A percentile compares a stretch with the other conserved stretches of the same genome.
phyloP scores from a whole-genome alignment of 2,113 vertebrate genomes.

The Prunella fulvescens region DNA sequence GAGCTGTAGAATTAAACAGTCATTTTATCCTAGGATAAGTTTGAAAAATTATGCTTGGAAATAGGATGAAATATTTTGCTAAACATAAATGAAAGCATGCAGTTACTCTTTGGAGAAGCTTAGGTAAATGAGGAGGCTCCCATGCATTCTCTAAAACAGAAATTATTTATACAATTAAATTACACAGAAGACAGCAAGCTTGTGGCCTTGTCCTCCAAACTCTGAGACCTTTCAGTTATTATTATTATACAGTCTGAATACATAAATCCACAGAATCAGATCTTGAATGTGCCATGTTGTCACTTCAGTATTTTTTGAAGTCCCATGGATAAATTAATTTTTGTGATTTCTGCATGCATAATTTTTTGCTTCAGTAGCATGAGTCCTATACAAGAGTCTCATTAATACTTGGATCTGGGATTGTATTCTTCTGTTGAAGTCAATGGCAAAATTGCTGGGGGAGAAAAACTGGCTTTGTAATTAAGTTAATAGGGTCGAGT shows the following conservation, averaged over 20 bases:
- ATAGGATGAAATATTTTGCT: background rate
- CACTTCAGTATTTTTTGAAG: background rate
- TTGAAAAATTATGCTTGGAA: background rate
- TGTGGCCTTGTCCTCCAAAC: background rate
- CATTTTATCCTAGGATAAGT: background rate
- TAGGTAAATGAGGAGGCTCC: background rate
- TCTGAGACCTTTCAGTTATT: background rate
- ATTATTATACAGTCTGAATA: background rate
- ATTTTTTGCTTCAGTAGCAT: background rate
- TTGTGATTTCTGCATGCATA: background rate
- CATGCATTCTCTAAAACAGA: background rate
- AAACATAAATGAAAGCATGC: background rate
- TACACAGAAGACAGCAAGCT: background rate
- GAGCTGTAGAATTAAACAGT: background rate
- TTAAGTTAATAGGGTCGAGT: constrained; percentile 43
- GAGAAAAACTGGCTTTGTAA: constrained; percentile 22
- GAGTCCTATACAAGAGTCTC: background rate
- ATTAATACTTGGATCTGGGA: background rate
- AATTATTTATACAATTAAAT: background rate
- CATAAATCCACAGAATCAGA: background rate
- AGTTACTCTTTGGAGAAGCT: background rate
- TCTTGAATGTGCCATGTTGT: background rate
- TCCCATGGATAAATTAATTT: background rate
- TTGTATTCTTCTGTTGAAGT: background rate
- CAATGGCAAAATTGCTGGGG: constrained; percentile 34